Conservation (phyloP, 2,797 vertebrate genomes). For the Microtus agrestis region DNA sequence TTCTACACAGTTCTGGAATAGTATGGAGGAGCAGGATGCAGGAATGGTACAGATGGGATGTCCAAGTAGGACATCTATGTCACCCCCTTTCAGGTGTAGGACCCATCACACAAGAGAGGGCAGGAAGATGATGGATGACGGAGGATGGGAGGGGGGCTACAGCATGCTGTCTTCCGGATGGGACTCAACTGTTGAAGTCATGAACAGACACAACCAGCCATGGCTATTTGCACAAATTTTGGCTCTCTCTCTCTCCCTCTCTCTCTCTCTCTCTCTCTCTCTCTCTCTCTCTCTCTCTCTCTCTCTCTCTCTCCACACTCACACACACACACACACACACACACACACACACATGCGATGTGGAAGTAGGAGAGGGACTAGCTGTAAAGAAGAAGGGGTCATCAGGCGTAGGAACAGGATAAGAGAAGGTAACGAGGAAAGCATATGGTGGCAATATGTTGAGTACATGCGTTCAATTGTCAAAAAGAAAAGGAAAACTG, state of each 20-base stretch:
- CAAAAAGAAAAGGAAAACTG: background rate
- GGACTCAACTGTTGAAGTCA: background rate
- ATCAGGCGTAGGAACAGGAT: background rate
- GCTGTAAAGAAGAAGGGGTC: background rate
- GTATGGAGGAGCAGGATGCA: background rate
- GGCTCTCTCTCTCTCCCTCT: no score
- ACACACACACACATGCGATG: accelerated
- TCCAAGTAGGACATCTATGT: background rate
- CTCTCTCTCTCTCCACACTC: no score
- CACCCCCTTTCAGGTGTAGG: background rate
- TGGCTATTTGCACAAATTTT: background rate
- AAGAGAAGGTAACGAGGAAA: background rate
- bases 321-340: background rate
- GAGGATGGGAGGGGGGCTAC: background rate
- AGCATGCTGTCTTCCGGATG: background rate
- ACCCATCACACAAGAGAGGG: no score
- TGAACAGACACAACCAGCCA: background rate
- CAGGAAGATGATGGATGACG: background rate
- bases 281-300: no score
- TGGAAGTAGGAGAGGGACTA: background rate
- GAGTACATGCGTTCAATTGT: background rate
- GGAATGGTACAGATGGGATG: background rate
- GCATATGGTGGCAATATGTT: no score
- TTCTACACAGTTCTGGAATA: background rate
- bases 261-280: no score